Base-by-base conservation (phyloP, 2,797 vertebrate species). In the Brachymystax lenok region DNA sequence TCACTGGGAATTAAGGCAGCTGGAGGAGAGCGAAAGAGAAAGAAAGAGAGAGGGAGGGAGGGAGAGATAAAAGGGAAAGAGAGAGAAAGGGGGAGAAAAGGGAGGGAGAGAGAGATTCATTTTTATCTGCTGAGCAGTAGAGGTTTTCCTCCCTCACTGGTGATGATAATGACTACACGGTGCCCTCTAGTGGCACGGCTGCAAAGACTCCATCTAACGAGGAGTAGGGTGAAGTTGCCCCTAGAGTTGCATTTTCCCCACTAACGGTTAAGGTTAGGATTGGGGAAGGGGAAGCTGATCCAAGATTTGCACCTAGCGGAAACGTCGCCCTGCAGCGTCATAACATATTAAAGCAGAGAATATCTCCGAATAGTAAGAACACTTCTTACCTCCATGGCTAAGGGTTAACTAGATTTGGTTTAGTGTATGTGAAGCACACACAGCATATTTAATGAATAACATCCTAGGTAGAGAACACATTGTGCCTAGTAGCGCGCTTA, bases 1-100 rank as follows among this genome's bases (percentile, higher is more conserved):
- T 99, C 97, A 71, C 92, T 89, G 83, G 89, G 92, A 88, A 92
- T 92, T 94, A 96, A 40, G 73, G 91, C 89, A 90, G 94, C 95
- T 94, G 79, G 14, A 72, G n/a, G 54, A 93, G 86, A 46, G 13
- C 27, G 0, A 40, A 79, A 10, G 68, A 17, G 56, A 30, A 2
- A 51, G 33, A 35, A 10, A 14, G 5, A 54, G 13, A n/a, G 21
- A 52, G n/a, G 14, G 14, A 64, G 30, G 8, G 19, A 30, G 63
- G 14, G 21, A 28, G 21, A 13, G 66, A 28, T 10, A 52, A 13
- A 52, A 13, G 3, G 14, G 51, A 52, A 14, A 77, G 27, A 80
- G 76, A 82, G 54, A 52, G 13, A n/a, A 13, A 13, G 50, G 7
- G 28, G 5, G n/a, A 50, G 27, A 4, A 30, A 5, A 33, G 46